These are phyloP conservation scores for Caprella mutica DNA, from an alignment of 2,888 invertebrate genomes.

Conservation along the genomic window DNA sequence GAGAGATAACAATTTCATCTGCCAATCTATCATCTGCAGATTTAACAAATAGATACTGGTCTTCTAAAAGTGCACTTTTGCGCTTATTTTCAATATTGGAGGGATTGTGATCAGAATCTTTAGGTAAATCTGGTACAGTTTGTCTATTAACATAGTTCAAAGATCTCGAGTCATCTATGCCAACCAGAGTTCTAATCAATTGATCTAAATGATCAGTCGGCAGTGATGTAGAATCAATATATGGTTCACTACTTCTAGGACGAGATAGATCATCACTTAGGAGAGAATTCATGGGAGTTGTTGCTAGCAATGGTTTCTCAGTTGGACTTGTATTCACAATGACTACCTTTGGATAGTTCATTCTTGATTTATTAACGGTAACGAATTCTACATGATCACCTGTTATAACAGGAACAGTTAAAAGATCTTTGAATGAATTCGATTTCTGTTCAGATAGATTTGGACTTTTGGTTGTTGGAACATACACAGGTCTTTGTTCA, in stretches of 20 bases:
- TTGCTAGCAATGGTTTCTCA: not conserved
- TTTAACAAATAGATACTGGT: too few relatives aligned
- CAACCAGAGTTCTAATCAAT: not conserved
- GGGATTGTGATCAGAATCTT: not conserved
- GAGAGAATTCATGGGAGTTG: constrained; percentile 4
- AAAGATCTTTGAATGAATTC: constrained; percentile 6
- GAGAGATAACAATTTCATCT: not conserved
- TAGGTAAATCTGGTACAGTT: too few relatives aligned
- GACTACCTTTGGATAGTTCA: constrained; percentile 31
- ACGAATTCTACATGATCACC: constrained; percentile 26
- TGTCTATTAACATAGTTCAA: too few relatives aligned
- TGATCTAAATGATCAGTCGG: not conserved
- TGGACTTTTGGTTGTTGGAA: not conserved
- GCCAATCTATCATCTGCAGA: too few relatives aligned
- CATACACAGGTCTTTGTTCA: not conserved
- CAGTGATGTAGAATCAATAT: too few relatives aligned
- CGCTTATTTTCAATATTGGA: not conserved
- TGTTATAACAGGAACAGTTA: constrained; percentile 29
- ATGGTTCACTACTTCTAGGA: too few relatives aligned
- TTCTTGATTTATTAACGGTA: constrained; percentile 17
- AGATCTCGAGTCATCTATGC: too few relatives aligned
- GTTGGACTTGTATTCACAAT: constrained; percentile 20
- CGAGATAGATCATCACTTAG: too few relatives aligned
- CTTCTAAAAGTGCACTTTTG: too few relatives aligned
- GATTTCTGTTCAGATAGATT: constrained; percentile 11